Evolutionary conservation across 2,797 vertebrate genomes (phyloP).

Genomic region (Argya squamiceps): DNA sequence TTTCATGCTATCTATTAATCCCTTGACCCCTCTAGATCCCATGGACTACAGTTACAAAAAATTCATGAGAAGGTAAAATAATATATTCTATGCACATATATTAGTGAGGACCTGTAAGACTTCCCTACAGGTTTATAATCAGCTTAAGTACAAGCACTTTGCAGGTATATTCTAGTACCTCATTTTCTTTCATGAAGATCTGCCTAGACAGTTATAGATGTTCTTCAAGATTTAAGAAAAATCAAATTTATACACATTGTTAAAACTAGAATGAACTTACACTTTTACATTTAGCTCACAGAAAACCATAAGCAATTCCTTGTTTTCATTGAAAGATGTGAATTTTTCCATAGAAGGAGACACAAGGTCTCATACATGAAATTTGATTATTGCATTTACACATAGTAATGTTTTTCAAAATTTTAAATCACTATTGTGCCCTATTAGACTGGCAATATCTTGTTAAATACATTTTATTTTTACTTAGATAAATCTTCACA

Average conservation of each 20-base stretch:
- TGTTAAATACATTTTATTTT: not conserved
- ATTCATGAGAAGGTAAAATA: not conserved
- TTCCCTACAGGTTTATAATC: not conserved
- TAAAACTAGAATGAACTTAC: not conserved
- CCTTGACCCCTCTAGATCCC: not conserved
- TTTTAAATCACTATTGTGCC: not conserved
- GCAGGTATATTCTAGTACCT: not conserved
- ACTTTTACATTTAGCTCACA: not conserved
- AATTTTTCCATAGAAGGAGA: not conserved
- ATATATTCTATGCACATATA: not conserved
- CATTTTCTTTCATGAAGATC: not conserved
- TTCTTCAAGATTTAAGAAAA: not conserved
- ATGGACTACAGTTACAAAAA: not conserved
- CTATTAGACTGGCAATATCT: not conserved
- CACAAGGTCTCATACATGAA: not conserved
- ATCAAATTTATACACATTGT: not conserved
- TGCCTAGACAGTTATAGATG: not conserved
- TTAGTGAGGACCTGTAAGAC: not conserved
- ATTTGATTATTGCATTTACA: not conserved
- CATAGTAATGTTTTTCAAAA: not conserved
- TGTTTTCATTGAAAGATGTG: not conserved
- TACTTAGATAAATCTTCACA: not conserved
- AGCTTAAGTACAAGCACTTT: not conserved
- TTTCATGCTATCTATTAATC: not conserved
- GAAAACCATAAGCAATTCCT: not conserved